Conservation (phyloP, 2,888 invertebrate species). For the Lasius fuliginosus region DNA sequence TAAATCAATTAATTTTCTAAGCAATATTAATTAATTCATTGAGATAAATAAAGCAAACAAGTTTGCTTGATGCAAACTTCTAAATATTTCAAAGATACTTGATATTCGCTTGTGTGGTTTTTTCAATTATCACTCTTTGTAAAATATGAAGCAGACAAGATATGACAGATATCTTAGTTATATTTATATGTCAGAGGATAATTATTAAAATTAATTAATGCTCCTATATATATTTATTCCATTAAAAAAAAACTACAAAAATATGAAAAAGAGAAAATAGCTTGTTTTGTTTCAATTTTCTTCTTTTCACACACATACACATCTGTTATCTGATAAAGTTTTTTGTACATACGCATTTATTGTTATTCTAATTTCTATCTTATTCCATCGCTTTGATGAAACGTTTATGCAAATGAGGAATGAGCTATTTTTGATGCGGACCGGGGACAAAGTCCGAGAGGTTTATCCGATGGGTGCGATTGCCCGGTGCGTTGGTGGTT, state of each 20-base stretch:
- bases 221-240: not conserved
- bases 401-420: slow-evolving; percentile 15
- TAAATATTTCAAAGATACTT: no score
- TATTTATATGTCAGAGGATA: not conserved
- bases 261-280: not conserved
- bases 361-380: not conserved
- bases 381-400: not conserved
- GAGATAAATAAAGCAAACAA: no score
- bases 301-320: not conserved
- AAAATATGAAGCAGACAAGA: no score
- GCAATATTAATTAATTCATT: no score
- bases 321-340: not conserved
- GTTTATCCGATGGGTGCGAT: slow-evolving; percentile 18
- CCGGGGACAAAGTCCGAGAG: slow-evolving; percentile 39
- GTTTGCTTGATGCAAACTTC: no score
- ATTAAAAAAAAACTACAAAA: not conserved
- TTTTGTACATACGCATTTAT: not conserved
- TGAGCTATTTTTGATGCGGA: slow-evolving; percentile 38
- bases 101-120: no score
- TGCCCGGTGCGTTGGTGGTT: slow-evolving; percentile 19
- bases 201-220: not conserved
- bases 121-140: no score
- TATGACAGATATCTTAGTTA: no score
- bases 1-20: not conserved
- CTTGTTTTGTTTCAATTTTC: not conserved